Percentiles rank a stretch among this genome's conserved stretches.
phyloP scores from a whole-genome alignment of 2,888 invertebrate genomes.

The Itoplectis maculator region DNA sequence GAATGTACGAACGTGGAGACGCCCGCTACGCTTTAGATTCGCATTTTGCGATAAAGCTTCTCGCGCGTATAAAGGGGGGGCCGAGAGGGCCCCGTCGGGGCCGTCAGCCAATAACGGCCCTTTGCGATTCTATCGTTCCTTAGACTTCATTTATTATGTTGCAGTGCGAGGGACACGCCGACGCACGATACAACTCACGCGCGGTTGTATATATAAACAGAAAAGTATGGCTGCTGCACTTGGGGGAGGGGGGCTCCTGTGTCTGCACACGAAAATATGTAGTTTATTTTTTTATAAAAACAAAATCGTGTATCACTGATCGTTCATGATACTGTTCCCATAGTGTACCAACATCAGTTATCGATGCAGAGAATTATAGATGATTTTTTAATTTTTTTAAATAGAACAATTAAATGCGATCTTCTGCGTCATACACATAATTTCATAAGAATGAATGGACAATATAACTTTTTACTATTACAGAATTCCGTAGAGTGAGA shows the following conservation, averaged over 20 bases:
- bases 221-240: not conserved
- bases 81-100: slow-evolving; percentile 61
- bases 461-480: not conserved
- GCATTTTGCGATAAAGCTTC: slow-evolving; percentile 72
- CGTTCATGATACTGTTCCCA: too few relatives aligned
- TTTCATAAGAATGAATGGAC: not conserved
- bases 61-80: slow-evolving; percentile 53
- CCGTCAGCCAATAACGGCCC: slow-evolving; percentile 75
- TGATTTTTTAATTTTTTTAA: too few relatives aligned
- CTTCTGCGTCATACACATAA: too few relatives aligned
- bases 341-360: not conserved
- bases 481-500: not conserved
- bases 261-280: too few relatives aligned
- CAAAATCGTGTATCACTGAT: too few relatives aligned
- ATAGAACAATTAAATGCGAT: too few relatives aligned
- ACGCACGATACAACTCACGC: slow-evolving; percentile 29
- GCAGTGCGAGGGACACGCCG: slow-evolving; percentile 23
- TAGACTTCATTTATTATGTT: slow-evolving; percentile 64
- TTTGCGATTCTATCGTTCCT: slow-evolving; percentile 72
- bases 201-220: not conserved
- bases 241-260: too few relatives aligned
- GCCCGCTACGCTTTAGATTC: slow-evolving; percentile 75
- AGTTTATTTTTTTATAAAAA: too few relatives aligned
- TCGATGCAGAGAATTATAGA: too few relatives aligned
- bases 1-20: slow-evolving; percentile 59